phyloP scores from a whole-genome alignment of 2,113 vertebrate genomes.

The Rhinoptilus africanus region DNA sequence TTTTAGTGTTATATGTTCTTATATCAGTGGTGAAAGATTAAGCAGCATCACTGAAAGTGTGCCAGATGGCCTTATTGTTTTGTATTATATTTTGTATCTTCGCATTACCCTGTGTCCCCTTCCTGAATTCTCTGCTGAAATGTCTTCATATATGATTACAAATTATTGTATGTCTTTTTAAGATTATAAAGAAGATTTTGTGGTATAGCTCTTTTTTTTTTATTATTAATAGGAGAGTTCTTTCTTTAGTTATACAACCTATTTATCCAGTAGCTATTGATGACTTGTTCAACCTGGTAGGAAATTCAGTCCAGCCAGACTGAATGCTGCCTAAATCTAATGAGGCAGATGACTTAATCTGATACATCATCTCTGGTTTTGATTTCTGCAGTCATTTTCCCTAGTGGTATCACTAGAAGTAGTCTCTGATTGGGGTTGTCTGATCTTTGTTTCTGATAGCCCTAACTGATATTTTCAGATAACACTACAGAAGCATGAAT shows the following conservation, averaged over 20 bases:
- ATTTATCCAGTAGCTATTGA: background rate
- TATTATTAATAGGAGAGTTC: background rate
- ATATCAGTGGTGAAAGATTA: background rate
- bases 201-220: background rate
- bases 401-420: background rate
- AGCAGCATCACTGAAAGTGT: background rate
- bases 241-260: background rate
- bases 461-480: background rate
- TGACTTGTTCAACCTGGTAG: background rate
- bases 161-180: background rate
- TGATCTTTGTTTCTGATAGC: background rate
- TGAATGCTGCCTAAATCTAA: background rate
- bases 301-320: background rate
- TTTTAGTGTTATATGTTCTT: background rate
- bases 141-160: background rate
- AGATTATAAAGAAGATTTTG: background rate
- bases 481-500: background rate
- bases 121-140: background rate
- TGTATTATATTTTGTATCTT: background rate
- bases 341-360: background rate
- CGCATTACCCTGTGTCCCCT: background rate
- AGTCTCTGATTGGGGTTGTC: background rate
- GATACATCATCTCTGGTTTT: background rate
- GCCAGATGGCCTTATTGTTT: background rate
- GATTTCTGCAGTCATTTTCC: background rate